Evolutionary conservation across 2,888 invertebrate species (phyloP).

Genomic region (Neoaliturus tenellus): DNA sequence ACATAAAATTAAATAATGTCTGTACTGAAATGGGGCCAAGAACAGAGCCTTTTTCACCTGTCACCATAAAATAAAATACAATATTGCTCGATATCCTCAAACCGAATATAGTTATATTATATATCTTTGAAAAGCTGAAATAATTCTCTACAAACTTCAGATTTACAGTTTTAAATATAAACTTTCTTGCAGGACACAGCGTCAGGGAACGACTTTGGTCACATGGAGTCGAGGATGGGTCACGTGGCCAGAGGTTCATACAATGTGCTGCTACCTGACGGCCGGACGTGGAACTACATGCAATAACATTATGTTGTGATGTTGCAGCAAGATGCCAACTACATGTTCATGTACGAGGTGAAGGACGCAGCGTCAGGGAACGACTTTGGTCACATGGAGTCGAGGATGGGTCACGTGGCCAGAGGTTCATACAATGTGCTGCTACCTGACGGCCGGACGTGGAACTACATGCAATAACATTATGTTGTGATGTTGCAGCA

Average conservation of each 20-base stretch:
- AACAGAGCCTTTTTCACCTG: no score
- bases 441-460: conserved; percentile 90
- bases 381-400: conserved; percentile 89
- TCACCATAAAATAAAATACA: no score
- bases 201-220: conserved; percentile 87
- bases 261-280: conserved; percentile 89
- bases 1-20: no score
- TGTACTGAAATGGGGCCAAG: no score
- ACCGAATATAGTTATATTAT: no score
- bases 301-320: neutral
- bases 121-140: no score
- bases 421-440: conserved; percentile 90
- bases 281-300: conserved; percentile 87
- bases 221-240: conserved; percentile 88
- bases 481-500: conserved; percentile 74
- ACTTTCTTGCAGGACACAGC: conserved; percentile 86
- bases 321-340: conserved; percentile 86
- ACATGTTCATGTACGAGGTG: conserved; percentile 90
- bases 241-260: conserved; percentile 89
- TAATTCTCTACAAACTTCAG: no score
- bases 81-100: no score
- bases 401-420: conserved; percentile 86
- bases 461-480: conserved; percentile 74
- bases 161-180: no score
- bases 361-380: conserved; percentile 86